Evolutionary conservation across 2,797 vertebrate species (phyloP).

Genomic region (Sebastes hubbsi): DNA sequence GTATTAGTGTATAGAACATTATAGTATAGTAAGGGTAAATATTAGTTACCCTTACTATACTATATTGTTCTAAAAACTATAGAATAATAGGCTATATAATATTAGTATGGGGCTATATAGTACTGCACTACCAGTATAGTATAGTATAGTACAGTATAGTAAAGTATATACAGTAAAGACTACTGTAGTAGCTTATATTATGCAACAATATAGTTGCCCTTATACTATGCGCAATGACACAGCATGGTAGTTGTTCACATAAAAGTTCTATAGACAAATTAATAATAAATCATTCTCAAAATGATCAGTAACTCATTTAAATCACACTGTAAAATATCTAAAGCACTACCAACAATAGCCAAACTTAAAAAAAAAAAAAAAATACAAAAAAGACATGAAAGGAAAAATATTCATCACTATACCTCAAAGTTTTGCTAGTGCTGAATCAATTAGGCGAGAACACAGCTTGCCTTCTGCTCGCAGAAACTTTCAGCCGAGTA

Average conservation of each 20-base stretch:
- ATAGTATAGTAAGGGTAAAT: not conserved
- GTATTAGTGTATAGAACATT: not conserved
- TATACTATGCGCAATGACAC: not conserved
- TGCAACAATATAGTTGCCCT: not conserved
- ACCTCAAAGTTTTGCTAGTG: conserved; percentile 41
- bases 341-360: not conserved
- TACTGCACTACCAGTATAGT: not conserved
- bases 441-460: not conserved
- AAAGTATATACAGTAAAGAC: not conserved
- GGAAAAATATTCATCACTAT: conserved; percentile 6
- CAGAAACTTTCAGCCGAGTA: conserved; percentile 17
- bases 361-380: not conserved
- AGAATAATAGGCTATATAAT: not conserved
- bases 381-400: not conserved
- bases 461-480: not conserved
- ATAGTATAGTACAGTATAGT: not conserved
- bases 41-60: not conserved
- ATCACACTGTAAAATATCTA: not conserved
- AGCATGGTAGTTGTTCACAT: not conserved
- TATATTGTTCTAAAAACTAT: not conserved
- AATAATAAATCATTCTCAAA: not conserved
- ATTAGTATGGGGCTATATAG: not conserved
- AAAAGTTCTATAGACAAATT: not conserved
- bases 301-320: not conserved
- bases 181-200: not conserved